These are phyloP conservation scores for Eidolon helvum DNA, from an alignment of 2,113 vertebrate species.

Conservation along the genomic window DNA sequence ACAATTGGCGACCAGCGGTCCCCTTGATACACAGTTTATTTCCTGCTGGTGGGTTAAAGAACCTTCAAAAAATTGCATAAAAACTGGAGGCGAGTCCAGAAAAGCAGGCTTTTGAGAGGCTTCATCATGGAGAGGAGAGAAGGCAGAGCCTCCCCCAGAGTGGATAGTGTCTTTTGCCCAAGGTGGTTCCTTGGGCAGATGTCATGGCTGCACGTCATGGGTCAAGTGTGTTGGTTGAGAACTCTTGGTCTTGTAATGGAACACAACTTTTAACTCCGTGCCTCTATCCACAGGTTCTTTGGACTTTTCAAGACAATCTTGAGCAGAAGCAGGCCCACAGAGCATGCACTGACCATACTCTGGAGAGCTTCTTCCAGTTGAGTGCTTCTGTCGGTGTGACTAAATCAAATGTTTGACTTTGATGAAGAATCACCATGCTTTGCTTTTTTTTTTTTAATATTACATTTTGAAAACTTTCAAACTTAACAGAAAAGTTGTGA, in stretches of 20 bases:
- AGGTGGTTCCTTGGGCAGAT: background rate
- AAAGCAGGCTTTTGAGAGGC: conserved; percentile 14
- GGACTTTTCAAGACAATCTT: conserved; percentile 29
- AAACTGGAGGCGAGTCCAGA: background rate
- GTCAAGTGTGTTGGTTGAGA: background rate
- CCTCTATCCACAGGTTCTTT: conserved; percentile 55
- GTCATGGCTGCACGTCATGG: background rate
- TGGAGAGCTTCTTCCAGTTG: background rate
- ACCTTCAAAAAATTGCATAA: conserved; percentile 1
- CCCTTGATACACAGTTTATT: background rate
- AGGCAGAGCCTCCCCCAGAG: background rate
- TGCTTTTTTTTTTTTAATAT: background rate
- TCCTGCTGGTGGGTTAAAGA: background rate
- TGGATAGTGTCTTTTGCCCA: background rate
- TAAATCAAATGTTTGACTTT: conserved; percentile 9
- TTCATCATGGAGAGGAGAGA: background rate
- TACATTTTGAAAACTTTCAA: conserved; percentile 24
- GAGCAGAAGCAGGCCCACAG: conserved; percentile 27
- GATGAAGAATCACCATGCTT: background rate
- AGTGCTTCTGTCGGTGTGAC: background rate
- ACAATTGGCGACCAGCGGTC: background rate
- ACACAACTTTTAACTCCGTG: background rate
- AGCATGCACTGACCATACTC: background rate
- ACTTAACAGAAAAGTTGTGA: background rate
- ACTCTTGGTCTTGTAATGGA: background rate